Evolutionary conservation across 2,888 invertebrate species (phyloP), one percentile per base, ranked within the genome.

Genomic region (Caenorhabditis sulstoni): DNA sequence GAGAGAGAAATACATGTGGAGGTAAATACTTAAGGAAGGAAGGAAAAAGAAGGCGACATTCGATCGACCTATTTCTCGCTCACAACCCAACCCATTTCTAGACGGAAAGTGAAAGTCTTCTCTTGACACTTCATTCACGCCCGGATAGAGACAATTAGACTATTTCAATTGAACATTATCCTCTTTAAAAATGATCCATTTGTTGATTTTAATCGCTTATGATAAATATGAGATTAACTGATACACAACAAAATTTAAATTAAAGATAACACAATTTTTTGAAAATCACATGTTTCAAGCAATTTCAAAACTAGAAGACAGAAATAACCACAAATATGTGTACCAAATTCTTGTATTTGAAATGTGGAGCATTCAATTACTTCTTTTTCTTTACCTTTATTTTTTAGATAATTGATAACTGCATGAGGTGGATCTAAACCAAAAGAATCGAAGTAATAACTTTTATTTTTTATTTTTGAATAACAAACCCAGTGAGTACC

Each of bases 381-480:
- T 16, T 47, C 16, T 16, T 47, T 7, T 47, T 47, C 47, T 47
- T 47, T 47, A 47, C 18, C 47, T 20, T 70, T 57, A 20, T 52
- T 52, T 62, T 74, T 23, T 57, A 52, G 18, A 65, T 53, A 65
- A 14, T 55, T 22, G 22, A 16, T 39, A 58, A 74, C 14, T 65
- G 65, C 65, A 37, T 16, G 14, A 20, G 74, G 74, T 39, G 74
- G 65, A 74, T 74, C 74, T 59, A 74, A 58, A 50, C 74, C 74
- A 35, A 75, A 75, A n/a, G 75, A 75, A 49, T 75, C 66, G 23
- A 75, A 75, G 57, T 59, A 75, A 45, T 66, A 74, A 23, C 11
- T 39, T 44, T 39, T 41, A 3, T 59, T 16, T 59, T 39, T 37
- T 4, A 41, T 64, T 20, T 76, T 76, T 18, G 41, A 49, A 70